A percentile compares a stretch with the other conserved stretches of the same genome.
These are phyloP conservation scores for Myocastor coypus DNA, from an alignment of 2,113 vertebrate species.

Conservation along the genomic window DNA sequence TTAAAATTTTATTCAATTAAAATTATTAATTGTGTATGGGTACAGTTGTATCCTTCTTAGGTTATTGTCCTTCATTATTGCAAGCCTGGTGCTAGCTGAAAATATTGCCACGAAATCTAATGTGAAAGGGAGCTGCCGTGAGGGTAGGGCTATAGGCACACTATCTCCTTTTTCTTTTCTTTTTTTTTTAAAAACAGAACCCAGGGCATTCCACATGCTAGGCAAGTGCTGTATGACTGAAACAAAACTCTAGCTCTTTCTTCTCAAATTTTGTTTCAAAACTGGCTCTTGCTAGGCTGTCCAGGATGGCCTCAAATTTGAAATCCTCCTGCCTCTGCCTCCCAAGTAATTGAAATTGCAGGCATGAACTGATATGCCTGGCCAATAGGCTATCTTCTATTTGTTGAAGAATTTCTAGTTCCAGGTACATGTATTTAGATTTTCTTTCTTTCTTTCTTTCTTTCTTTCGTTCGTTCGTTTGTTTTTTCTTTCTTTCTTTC, in stretches of 20 bases:
- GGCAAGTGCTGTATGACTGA: neutral
- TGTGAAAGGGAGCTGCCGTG: neutral
- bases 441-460: neutral
- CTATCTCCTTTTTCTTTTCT: neutral
- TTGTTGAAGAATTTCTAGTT: neutral
- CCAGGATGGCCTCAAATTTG: neutral
- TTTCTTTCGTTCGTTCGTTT: too few species aligned
- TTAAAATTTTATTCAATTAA: neutral
- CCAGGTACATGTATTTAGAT: neutral
- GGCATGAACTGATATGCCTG: neutral
- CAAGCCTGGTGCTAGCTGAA: neutral
- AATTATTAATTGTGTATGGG: neutral
- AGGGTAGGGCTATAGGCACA: neutral
- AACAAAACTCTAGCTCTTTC: neutral
- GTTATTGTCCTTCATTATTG: neutral
- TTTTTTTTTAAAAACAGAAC: neutral
- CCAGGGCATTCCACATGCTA: neutral
- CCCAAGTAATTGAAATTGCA: neutral
- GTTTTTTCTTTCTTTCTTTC: too few species aligned
- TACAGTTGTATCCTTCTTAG: neutral
- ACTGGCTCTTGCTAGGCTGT: neutral
- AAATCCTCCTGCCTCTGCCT: neutral
- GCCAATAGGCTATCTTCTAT: neutral
- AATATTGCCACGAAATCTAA: conserved; percentile 12
- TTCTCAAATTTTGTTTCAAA: neutral